Percentiles rank a stretch among this genome's conserved stretches.
phyloP scores from a whole-genome alignment of 2,113 vertebrate species.

The Cettia cetti region DNA sequence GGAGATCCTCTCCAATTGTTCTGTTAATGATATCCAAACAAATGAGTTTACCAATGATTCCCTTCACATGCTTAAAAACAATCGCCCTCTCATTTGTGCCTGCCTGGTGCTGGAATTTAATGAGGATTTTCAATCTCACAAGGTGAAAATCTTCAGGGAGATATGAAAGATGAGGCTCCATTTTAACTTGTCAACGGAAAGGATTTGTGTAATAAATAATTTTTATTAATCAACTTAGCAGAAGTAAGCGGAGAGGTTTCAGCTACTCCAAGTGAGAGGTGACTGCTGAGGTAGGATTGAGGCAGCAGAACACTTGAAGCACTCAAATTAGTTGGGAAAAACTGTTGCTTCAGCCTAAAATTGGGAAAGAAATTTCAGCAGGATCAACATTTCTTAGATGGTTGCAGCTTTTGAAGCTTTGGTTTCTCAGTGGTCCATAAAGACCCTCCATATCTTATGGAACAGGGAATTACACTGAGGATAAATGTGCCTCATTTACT shows the following conservation, averaged over 20 bases:
- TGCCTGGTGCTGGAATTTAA: slow-evolving; percentile 85
- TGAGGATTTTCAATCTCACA: slow-evolving; percentile 87
- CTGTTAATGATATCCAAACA: slow-evolving; percentile 94
- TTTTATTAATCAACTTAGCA: slow-evolving; percentile 84
- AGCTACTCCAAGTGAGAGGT: slow-evolving; percentile 37
- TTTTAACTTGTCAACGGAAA: slow-evolving; percentile 83
- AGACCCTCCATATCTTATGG: background rate
- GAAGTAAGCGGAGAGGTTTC: slow-evolving; percentile 54
- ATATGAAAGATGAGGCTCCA: slow-evolving; percentile 83
- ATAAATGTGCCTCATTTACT: background rate
- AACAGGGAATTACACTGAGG: background rate
- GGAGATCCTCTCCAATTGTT: slow-evolving; percentile 91
- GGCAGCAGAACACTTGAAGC: background rate
- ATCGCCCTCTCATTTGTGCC: slow-evolving; percentile 85
- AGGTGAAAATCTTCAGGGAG: slow-evolving; percentile 85
- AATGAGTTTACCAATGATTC: slow-evolving; percentile 90
- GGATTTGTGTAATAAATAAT: slow-evolving; percentile 88
- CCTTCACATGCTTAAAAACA: slow-evolving; percentile 83
- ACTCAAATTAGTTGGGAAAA: background rate
- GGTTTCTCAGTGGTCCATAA: background rate
- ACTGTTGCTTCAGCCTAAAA: background rate
- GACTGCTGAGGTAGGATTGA: background rate
- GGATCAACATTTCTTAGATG: background rate
- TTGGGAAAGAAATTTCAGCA: background rate
- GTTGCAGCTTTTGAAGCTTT: background rate